Evolutionary conservation across 2,888 invertebrate species (phyloP).

Genomic region (Pharmacophagus antenor): DNA sequence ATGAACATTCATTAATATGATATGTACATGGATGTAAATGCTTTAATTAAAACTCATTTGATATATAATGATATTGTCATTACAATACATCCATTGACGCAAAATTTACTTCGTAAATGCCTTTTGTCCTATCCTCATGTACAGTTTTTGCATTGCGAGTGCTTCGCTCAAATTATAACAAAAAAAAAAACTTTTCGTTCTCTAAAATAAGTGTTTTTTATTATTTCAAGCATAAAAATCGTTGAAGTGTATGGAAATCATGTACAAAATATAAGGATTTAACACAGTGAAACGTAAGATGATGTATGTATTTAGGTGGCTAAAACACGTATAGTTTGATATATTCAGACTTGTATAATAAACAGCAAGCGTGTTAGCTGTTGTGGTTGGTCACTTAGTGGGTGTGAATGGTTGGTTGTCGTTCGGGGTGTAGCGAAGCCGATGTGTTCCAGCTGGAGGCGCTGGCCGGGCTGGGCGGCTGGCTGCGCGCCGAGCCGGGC

Average conservation of each 20-base stretch:
- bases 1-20: constrained; percentile 35
- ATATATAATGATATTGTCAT: neutral
- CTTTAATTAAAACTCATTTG: constrained; percentile 26
- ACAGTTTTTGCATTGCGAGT: neutral
- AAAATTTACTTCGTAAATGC: neutral
- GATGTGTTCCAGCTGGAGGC: constrained; percentile 79
- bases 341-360: neutral
- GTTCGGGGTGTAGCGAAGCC: constrained; percentile 41
- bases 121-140: neutral
- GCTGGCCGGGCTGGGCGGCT: constrained; percentile 76
- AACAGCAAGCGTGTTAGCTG: constrained; percentile 22
- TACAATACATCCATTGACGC: neutral
- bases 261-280: no score
- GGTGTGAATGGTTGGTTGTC: constrained; percentile 36
- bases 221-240: no score
- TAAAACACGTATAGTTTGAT: neutral
- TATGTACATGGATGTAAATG: constrained; percentile 33
- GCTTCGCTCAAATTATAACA: no score
- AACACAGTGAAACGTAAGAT: no score
- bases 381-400: constrained; percentile 35
- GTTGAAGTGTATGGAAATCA: no score
- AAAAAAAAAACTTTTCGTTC: no score
- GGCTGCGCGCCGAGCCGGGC: constrained; percentile 76
- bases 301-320: constrained; percentile 11
- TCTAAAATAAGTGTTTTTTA: no score